Evolutionary conservation across 2,888 invertebrate genomes (phyloP).

Genomic region (Cryptus viduatorius): DNA sequence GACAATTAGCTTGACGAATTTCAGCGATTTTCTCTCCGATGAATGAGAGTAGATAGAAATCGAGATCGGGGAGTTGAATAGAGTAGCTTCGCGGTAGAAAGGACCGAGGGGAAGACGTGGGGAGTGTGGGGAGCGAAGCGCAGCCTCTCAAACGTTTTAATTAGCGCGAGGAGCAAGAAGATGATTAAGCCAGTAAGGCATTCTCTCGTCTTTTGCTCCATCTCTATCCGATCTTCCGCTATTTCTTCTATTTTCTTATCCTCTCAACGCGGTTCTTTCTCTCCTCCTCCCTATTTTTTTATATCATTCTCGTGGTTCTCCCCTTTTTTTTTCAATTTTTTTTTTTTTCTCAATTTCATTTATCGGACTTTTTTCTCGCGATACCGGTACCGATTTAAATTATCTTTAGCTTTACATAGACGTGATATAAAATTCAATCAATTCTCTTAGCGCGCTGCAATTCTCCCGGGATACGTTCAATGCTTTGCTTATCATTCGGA

Average conservation of each 20-base stretch:
- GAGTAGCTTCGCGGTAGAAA: constrained; percentile 36
- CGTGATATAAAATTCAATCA: constrained; percentile 35
- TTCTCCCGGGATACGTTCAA: neutral
- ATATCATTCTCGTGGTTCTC: constrained; percentile 6
- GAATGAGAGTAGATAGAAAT: constrained; percentile 49
- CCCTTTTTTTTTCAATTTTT: neutral
- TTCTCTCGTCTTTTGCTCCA: constrained; percentile 34
- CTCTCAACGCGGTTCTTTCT: constrained; percentile 45
- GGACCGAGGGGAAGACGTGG: constrained; percentile 10
- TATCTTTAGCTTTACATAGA: neutral
- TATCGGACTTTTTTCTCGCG: neutral
- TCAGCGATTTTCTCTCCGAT: constrained; percentile 52
- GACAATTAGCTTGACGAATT: constrained; percentile 57
- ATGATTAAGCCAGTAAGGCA: constrained; percentile 69
- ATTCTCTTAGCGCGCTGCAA: neutral
- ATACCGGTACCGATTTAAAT: constrained; percentile 10
- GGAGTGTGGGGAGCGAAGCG: neutral
- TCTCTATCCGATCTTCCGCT: constrained; percentile 30
- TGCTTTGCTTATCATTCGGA: neutral
- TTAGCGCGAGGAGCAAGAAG: constrained; percentile 70
- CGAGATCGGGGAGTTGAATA: constrained; percentile 32
- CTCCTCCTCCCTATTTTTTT: constrained; percentile 47
- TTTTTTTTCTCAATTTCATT: constrained; percentile 5
- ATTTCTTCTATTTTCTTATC: constrained; percentile 46
- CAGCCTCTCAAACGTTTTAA: constrained; percentile 74